phyloP scores from a whole-genome alignment of 2,797 vertebrate genomes.

The Telmatherina bonti region DNA sequence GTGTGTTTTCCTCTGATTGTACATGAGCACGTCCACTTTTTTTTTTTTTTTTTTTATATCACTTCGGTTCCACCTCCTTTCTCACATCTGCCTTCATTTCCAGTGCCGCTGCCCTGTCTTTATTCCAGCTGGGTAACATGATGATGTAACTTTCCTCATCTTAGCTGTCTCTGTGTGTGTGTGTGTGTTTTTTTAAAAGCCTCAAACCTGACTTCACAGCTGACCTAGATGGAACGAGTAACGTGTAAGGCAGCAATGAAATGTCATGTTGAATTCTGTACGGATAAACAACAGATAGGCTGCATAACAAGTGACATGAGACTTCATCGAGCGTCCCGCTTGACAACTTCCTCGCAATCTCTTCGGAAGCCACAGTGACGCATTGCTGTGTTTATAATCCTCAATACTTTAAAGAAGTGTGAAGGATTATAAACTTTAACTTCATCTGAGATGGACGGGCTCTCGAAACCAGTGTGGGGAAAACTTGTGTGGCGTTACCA shows the following conservation, averaged over 20 bases:
- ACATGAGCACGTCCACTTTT: constrained; percentile 15
- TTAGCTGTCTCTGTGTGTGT: too few species aligned
- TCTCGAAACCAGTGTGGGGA: constrained; percentile 55
- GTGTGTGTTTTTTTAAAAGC: neutral
- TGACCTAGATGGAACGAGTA: constrained; percentile 34
- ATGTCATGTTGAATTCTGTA: constrained; percentile 7
- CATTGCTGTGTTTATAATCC: constrained; percentile 42
- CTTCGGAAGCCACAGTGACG: constrained; percentile 76
- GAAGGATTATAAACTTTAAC: constrained; percentile 69
- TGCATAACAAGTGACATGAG: constrained; percentile 27
- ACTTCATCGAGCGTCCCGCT: constrained; percentile 48
- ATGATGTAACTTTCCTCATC: neutral
- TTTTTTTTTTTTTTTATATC: too few species aligned
- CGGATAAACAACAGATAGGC: constrained; percentile 37
- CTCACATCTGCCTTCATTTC: constrained; percentile 11
- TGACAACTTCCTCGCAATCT: constrained; percentile 54
- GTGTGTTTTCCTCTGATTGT: constrained; percentile 21
- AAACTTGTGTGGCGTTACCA: constrained; percentile 70
- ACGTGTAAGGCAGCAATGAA: neutral
- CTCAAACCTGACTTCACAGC: constrained; percentile 1
- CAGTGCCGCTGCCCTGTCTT: neutral
- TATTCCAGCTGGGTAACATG: neutral
- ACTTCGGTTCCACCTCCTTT: constrained; percentile 27
- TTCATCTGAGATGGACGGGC: constrained; percentile 49
- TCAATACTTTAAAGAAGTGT: constrained; percentile 27